Percentiles rank a stretch among this genome's conserved stretches.
Evolutionary conservation across 2,113 vertebrate genomes (phyloP).

Genomic region (Spilogale gracilis): DNA sequence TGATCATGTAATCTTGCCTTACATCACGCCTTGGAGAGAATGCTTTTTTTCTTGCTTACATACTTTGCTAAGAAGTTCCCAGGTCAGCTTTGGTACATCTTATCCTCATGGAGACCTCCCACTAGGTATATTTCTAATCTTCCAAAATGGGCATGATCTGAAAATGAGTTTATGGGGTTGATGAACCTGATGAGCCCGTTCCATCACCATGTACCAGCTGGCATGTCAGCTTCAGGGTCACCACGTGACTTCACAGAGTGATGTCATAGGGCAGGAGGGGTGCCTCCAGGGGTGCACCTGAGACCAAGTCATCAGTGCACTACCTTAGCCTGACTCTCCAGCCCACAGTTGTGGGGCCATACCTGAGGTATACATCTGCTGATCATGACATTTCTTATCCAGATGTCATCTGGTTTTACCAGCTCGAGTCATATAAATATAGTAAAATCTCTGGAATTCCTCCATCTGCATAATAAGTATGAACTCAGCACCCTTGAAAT

Average conservation of each 20-base stretch:
- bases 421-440: not conserved
- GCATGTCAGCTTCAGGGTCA: not conserved
- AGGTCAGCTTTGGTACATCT: not conserved
- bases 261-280: not conserved
- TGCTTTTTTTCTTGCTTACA: not conserved
- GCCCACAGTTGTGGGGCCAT: not conserved
- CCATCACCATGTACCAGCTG: fast-evolving
- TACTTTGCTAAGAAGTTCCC: not conserved
- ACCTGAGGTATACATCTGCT: not conserved
- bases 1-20: not conserved
- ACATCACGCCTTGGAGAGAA: not conserved
- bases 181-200: not conserved
- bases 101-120: not conserved
- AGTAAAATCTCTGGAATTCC: not conserved
- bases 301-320: not conserved
- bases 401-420: not conserved
- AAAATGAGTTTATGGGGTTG: not conserved
- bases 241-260: not conserved
- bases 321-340: not conserved
- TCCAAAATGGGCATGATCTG: not conserved
- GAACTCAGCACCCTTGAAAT: not conserved
- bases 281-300: not conserved
- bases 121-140: not conserved
- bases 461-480: not conserved
- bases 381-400: not conserved